These are phyloP conservation scores for Therioaphis trifolii DNA, from an alignment of 2,888 invertebrate species.

Conservation along the genomic window DNA sequence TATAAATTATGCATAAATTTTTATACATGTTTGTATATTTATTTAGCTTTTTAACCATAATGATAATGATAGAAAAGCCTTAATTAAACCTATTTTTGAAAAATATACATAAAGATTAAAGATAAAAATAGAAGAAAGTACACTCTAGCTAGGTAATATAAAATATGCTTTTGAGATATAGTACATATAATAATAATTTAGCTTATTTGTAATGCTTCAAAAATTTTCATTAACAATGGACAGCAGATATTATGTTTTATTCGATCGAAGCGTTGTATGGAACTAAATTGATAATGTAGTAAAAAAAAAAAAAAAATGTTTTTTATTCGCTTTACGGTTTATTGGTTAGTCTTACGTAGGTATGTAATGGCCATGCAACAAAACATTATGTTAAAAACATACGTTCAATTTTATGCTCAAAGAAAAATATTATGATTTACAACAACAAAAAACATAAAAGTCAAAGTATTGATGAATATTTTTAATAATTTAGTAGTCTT, in stretches of 20 bases:
- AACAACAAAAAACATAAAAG: slow-evolving; percentile 23
- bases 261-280: slow-evolving; percentile 44
- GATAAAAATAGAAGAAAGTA: slow-evolving; percentile 24
- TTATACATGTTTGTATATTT: not conserved
- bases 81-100: not conserved
- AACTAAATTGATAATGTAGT: slow-evolving; percentile 54
- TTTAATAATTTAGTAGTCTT: slow-evolving; percentile 8
- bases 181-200: slow-evolving; percentile 44
- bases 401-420: slow-evolving; percentile 41
- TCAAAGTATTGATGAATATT: not conserved
- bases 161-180: slow-evolving; percentile 26
- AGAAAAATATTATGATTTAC: slow-evolving; percentile 18
- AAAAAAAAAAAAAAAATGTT: slow-evolving; percentile 40
- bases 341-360: slow-evolving; percentile 45
- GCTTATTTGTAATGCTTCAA: slow-evolving; percentile 55
- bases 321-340: slow-evolving; percentile 40
- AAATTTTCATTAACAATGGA: slow-evolving; percentile 56
- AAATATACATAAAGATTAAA: slow-evolving; percentile 8
- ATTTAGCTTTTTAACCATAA: too few species aligned
- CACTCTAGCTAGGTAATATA: not conserved
- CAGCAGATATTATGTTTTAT: slow-evolving; percentile 40
- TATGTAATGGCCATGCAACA: slow-evolving; percentile 45
- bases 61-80: not conserved
- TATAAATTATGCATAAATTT: too few species aligned
- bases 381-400: slow-evolving; percentile 51